Conservation (phyloP, 2,113 vertebrate species). For the Myotis davidii region DNA sequence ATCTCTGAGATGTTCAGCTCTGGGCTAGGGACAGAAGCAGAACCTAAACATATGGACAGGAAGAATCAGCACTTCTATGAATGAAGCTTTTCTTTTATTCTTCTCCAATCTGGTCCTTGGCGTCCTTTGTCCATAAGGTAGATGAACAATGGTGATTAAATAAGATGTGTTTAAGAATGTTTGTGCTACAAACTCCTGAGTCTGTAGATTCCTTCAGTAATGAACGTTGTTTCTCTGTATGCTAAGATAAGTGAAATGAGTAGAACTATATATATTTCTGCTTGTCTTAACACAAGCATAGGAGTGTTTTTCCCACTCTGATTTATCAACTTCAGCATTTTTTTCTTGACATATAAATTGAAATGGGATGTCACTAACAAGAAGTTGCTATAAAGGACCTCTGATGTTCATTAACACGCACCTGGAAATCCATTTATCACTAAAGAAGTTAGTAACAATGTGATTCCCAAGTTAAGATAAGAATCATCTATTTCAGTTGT, state of each 20-base stretch:
- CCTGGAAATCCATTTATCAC: neutral
- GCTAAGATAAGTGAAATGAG: neutral
- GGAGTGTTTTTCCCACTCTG: neutral
- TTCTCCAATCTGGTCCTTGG: neutral
- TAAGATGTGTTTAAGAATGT: neutral
- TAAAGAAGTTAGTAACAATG: neutral
- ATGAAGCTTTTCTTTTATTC: neutral
- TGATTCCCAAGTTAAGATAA: neutral
- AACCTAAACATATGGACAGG: constrained; percentile 30
- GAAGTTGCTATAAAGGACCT: neutral
- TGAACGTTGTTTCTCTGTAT: neutral
- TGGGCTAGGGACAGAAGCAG: constrained; percentile 41
- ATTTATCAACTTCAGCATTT: constrained; percentile 3
- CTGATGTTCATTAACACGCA: neutral
- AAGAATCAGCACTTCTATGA: constrained; percentile 58
- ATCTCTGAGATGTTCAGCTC: constrained; percentile 79
- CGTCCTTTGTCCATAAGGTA: constrained; percentile 20
- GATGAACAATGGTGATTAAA: neutral
- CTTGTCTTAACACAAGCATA: neutral
- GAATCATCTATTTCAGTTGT: neutral
- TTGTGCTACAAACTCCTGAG: neutral
- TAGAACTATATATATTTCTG: neutral
- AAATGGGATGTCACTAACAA: neutral
- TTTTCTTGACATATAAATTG: neutral
- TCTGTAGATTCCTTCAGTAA: neutral